Conservation (phyloP, 2,113 vertebrate genomes). For the Tachuris rubrigastra region DNA sequence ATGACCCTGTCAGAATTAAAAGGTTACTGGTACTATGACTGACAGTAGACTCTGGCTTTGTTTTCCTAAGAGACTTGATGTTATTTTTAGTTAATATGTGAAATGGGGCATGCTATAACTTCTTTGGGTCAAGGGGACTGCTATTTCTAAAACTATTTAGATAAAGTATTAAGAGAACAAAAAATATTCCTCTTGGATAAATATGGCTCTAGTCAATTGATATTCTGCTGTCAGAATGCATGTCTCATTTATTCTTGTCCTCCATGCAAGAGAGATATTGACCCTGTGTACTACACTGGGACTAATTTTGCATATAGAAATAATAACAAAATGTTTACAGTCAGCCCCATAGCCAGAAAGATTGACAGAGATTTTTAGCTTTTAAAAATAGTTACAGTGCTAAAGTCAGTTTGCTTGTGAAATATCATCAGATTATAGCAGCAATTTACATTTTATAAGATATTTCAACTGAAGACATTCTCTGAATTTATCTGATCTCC, state of each 20-base stretch:
- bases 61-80: not conserved
- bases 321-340: not conserved
- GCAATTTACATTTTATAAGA: conserved; percentile 29
- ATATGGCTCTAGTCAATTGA: not conserved
- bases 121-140: not conserved
- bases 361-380: not conserved
- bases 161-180: not conserved
- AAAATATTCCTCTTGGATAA: not conserved
- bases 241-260: not conserved
- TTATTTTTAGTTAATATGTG: conserved; percentile 1
- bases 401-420: not conserved
- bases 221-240: not conserved
- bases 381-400: not conserved
- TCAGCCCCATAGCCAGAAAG: not conserved
- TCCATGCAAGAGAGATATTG: not conserved
- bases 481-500: conserved; percentile 4
- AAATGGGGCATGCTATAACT: not conserved
- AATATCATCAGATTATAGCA: conserved; percentile 22
- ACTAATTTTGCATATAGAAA: conserved; percentile 1
- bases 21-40: not conserved
- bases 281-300: not conserved
- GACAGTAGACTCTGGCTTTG: not conserved
- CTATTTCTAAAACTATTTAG: conserved; percentile 8
- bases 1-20: not conserved
- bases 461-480: not conserved